Conservation (phyloP, 2,888 invertebrate genomes). For the Xanthorhoe spadicearia region DNA sequence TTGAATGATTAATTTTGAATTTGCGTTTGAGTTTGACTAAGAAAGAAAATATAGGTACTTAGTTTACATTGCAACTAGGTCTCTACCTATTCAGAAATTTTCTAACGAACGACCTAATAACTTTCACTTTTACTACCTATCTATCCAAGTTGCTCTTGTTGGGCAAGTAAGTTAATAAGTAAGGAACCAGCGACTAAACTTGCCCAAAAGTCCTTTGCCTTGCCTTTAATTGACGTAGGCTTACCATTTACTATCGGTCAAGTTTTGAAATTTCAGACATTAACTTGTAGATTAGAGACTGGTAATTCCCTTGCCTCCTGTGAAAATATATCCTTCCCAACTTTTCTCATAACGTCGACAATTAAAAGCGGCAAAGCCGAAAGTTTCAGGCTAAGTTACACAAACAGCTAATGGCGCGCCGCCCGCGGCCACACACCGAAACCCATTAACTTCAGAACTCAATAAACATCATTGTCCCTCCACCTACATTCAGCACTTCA, state of each 20-base stretch:
- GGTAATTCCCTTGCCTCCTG: not conserved
- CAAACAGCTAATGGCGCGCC: conserved; percentile 77
- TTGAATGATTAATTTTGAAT: too few species aligned
- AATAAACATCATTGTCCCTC: conserved; percentile 78
- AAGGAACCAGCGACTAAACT: too few species aligned
- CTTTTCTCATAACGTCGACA: conserved; percentile 32
- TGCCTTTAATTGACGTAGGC: not conserved
- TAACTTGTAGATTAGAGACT: not conserved
- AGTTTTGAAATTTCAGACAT: not conserved
- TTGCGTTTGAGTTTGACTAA: too few species aligned
- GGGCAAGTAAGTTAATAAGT: too few species aligned
- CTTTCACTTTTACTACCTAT: too few species aligned
- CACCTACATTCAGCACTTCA: conserved; percentile 4
- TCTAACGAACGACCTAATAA: too few species aligned
- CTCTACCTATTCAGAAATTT: too few species aligned
- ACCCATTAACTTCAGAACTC: conserved; percentile 80
- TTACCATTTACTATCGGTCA: not conserved
- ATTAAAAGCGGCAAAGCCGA: conserved; percentile 33
- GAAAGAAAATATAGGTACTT: too few species aligned
- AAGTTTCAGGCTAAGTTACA: conserved; percentile 44
- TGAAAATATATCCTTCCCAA: conserved; percentile 10
- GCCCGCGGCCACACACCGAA: conserved; percentile 67
- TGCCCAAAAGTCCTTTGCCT: too few species aligned
- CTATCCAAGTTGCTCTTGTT: too few species aligned
- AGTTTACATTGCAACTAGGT: too few species aligned